Conservation (phyloP, 2,113 vertebrate species). For the Hippocampus comes region DNA sequence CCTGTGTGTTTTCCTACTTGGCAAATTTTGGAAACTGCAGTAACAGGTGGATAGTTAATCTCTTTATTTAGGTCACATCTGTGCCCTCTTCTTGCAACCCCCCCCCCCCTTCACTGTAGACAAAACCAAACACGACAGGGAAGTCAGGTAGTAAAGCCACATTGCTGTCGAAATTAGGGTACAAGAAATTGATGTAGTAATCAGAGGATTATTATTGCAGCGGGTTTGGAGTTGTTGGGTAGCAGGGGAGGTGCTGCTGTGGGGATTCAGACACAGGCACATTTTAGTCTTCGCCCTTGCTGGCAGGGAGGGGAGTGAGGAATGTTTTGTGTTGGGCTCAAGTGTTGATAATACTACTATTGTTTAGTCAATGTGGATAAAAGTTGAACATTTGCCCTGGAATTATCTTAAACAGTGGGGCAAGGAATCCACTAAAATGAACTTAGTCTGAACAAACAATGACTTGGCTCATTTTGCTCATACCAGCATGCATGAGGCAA, state of each 20-base stretch:
- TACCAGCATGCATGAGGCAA: neutral
- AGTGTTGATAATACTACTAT: slow-evolving; percentile 21
- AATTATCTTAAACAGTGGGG: neutral
- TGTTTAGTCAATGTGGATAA: neutral
- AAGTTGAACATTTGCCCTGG: neutral
- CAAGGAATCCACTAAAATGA: neutral
- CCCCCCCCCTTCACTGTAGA: slow-evolving; percentile 21
- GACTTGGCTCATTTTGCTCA: neutral
- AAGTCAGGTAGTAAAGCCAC: slow-evolving; percentile 34
- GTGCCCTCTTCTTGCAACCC: neutral
- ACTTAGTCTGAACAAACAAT: neutral
- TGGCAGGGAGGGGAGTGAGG: neutral
- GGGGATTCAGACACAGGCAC: slow-evolving; percentile 38
- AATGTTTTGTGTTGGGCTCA: slow-evolving; percentile 1
- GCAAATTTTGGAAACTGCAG: slow-evolving; percentile 21
- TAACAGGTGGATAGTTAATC: slow-evolving; percentile 50
- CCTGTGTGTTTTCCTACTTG: neutral
- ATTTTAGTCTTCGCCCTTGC: slow-evolving; percentile 25
- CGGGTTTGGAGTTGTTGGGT: slow-evolving; percentile 33
- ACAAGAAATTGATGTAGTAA: slow-evolving; percentile 62
- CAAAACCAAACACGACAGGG: slow-evolving; percentile 14
- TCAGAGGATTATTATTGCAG: slow-evolving; percentile 71
- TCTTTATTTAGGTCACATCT: slow-evolving; percentile 53
- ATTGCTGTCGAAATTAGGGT: slow-evolving; percentile 51
- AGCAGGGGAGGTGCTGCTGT: slow-evolving; percentile 15